Evolutionary conservation across 1,140 invertebrate genomes (phyloP), one percentile per base, ranked within the genome.

Genomic region (Onthophagus taurus): DNA sequence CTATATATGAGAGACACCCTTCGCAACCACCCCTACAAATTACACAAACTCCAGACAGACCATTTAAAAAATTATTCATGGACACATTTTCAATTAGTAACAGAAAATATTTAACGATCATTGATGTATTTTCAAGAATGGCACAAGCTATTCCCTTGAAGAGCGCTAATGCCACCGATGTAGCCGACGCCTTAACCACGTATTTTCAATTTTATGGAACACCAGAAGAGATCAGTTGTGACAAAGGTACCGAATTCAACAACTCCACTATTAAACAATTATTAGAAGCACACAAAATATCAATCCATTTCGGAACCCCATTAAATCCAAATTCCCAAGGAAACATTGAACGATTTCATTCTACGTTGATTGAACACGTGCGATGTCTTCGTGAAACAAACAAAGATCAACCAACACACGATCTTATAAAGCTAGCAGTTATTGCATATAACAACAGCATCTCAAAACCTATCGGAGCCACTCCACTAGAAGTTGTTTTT

Each of bases 271-370:
- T 44, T 39, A 65, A 64, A 49, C 65, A 67, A 41, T 65, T 60
- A 51, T 67, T 64, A 35, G 66, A 67, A 53, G 56, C 61, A 49
- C 67, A 68, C 30, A 68, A 55, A 37, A 65, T 65, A 53, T 63
- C 66, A 46, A 67, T 49, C 44, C 61, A 58, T 51, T 61, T 69
- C 42, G 20, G 12, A 13, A 38, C 36, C 2, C 36, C 36, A 21
- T 21, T 13, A 12, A 38, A 38, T 23, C 36, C 36, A 21, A 38
- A 38, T 38, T 38, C 36, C 4, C 20, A 38, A n/a, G 19, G 36
- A 4, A 38, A 38, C 20, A 23, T 38, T 4, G 36, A 38, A 5
- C 6, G 36, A 24, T 3, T 38, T 19, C 36, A 38, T 12, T 38
- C 36, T 2, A 38, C 36, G 2, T 13, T 38, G 7, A 9, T 13